Evolutionary conservation across 2,888 invertebrate species (phyloP), one percentile per base, ranked within the genome.

Genomic region (Nebria brevicollis): DNA sequence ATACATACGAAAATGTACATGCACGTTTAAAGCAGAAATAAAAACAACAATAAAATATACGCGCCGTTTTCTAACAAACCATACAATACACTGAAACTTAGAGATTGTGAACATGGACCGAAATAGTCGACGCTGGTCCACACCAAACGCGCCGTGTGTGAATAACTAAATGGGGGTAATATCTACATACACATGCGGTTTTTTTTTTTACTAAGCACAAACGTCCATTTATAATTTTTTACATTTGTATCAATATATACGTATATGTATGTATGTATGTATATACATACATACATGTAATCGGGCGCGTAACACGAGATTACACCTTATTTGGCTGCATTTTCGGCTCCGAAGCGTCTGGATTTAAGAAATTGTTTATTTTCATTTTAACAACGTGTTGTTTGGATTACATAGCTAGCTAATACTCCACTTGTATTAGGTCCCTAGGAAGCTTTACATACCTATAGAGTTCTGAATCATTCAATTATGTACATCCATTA

Each of bases 311-410:
- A 93, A 93, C 91, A 90, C 91, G 93, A 93, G 92, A 92, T 92
- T 93, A 92, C 90, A 89, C 93, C 92, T 90, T 92, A 93, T 92
- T 91, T 90, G 93, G 93, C 89, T 90, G 90, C 91, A 75, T 79
- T 73, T 20, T 20, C 20, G 20, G 20, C 20, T 20, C 20, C 20
- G 1, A 20, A 20, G 20, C 20, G 20, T 20, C 20, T 20, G 20
- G 20, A 20, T 20, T 20, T 20, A 20, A 20, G 20, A 20, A 20
- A 20, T 20, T 20, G 20, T 20, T 20, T 20, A 20, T 20, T 20
- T 20, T 20, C 20, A 20, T 20, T 20, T 20, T 20, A 20, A 20
- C 20, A 20, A 20, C 20, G 20, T 20, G 20, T 20, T 20, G 0
- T 20, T 20, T 20, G 20, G 20, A 20, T 20, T 20, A 20, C 20